Evolutionary conservation across 2,888 invertebrate species (phyloP), one percentile per base, ranked within the genome.

Genomic region (Cataglyphis altisquamis): DNA sequence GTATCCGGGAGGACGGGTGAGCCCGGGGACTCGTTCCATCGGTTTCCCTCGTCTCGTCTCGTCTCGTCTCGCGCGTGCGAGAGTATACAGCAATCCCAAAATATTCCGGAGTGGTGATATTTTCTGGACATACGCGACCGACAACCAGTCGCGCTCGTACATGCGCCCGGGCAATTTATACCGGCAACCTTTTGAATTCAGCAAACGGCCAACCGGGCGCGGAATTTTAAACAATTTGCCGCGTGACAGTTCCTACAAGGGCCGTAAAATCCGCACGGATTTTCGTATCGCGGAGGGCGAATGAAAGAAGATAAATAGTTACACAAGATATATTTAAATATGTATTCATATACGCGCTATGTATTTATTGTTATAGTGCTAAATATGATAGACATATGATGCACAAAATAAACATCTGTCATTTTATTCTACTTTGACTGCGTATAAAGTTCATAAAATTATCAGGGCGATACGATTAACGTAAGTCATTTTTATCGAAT

Each of bases 141-240:
- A 52, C 72, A 55, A 60, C 64, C 55, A 75, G 55, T 60, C 74
- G 68, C 74, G 68, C 21, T 25, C 41, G 60, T 67, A 73, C 75
- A 52, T 55, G 70, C 64, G 66, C 64, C 57, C 48, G 72, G 64
- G 62, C 88, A 88, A 91, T 91, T 89, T 89, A 90, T 90, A 87
- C 86, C 86, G 70, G 82, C 81, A 73, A 63, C 73, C 85, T 83
- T 90, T 89, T 89, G 88, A 90, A 91, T 89, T 89, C 87, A 89
- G 87, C 87, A 84, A 64, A 78, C 85, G 84, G 63, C 70, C 83
- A 55, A 66, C 74, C 86, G 85, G 32, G 63, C 55, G 80, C 85
- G 70, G 91, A 90, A 90, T 91, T 91, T 90, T 83, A 90, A 89
- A 88, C 88, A 86, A 87, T 83, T 82, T 70, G 75, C 72, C 67